Base-by-base conservation (phyloP, 2,888 invertebrate genomes). In the Acleris laterana region DNA sequence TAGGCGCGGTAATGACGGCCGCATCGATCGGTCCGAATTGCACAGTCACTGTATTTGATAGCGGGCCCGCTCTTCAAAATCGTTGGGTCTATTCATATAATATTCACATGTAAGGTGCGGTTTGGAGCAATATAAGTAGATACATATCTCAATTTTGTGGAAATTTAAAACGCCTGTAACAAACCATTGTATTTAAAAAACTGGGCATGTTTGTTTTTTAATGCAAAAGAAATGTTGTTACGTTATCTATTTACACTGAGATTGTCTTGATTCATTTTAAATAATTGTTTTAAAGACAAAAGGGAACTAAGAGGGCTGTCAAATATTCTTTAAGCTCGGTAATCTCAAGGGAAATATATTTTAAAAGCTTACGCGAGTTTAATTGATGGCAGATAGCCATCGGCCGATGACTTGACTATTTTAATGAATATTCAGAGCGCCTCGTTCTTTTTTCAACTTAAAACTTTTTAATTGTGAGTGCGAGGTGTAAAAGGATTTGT, bases 21-120 rank as follows among this genome's bases (percentile, higher is more conserved):
- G 72, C 77, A 84, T 84, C 83, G 85, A 85, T 84, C 81, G 77
- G 46, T 51, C 69, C 73, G 76, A 85, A 87, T 73, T 69, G 90
- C 88, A 77, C 70, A 77, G 88, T 89, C 90, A 90, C 80, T 75
- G 71, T 74, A 81, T 86, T 89, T 89, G 89, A 90, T 90, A 85
- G 87, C 74, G 68, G 70, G 70, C 69, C 68, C 63, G 70, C 72
- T 69, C 65, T 72, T 73, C 78, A 78, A 81, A 81, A 79, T 77
- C 78, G 65, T 63, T 28, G 51, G 63, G 70, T 71, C 66, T 71
- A 70, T 70, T 64, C 67, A 65, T 68, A 68, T 50, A 55, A 65
- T 60, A 64, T 57, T 63, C 48, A 51, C 51, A 42, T 28, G 59
- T 51, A 62, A 19, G 51, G 63, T 53, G 55, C 59, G 20, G 62